A percentile compares a stretch with the other conserved stretches of the same genome.
phyloP scores from a whole-genome alignment of 2,113 vertebrate species.

The Cyphomyrus plagiostoma region DNA sequence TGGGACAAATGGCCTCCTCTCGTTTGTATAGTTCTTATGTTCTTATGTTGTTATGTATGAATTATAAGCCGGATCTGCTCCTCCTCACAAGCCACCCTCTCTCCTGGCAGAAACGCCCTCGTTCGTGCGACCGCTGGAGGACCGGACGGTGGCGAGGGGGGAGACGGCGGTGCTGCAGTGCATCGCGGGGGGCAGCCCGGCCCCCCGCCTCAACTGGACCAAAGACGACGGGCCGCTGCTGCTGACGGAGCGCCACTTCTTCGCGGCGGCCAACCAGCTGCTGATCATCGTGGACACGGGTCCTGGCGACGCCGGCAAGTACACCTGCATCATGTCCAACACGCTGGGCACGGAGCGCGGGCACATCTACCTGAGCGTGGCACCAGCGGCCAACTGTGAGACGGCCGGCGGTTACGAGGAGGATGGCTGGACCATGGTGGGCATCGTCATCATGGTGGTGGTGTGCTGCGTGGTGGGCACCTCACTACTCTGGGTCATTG shows the following conservation, averaged over 20 bases:
- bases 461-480: constrained; percentile 91
- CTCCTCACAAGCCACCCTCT: neutral
- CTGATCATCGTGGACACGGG: constrained; percentile 75
- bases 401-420: constrained; percentile 50
- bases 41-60: neutral
- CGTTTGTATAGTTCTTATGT: too few relatives aligned
- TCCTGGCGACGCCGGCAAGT: constrained; percentile 78
- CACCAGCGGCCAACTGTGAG: constrained; percentile 48
- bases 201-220: constrained; percentile 88
- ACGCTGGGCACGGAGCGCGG: constrained; percentile 83
- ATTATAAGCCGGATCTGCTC: neutral
- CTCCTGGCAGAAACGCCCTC: constrained; percentile 75
- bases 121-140: constrained; percentile 73
- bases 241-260: constrained; percentile 80
- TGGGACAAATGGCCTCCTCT: too few relatives aligned
- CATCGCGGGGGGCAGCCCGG: constrained; percentile 81
- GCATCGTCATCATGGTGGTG: constrained; percentile 90
- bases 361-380: constrained; percentile 79
- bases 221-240: constrained; percentile 76
- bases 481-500: constrained; percentile 95
- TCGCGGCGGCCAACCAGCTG: constrained; percentile 88
- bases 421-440: constrained; percentile 63
- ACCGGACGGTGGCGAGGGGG: constrained; percentile 73
- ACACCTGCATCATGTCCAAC: constrained; percentile 96
- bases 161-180: constrained; percentile 91